These are phyloP conservation scores for Dolichallabes microphthalmus DNA, from an alignment of 2,113 vertebrate genomes.

Conservation along the genomic window DNA sequence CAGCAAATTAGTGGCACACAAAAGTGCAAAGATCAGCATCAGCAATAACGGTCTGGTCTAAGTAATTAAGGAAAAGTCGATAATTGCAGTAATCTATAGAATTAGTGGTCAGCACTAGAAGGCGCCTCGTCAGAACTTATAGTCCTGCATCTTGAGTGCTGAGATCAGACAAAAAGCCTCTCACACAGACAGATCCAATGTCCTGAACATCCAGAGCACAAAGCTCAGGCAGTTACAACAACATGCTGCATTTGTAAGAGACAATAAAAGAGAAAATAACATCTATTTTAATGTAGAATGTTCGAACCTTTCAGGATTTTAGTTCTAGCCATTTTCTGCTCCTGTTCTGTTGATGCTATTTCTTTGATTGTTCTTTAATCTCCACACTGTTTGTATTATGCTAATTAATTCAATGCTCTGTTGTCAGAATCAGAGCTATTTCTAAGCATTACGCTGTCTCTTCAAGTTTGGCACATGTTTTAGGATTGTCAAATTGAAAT, in stretches of 20 bases:
- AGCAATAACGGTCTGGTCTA: conserved; percentile 10
- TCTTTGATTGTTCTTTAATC: background rate
- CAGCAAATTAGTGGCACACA: conserved; percentile 5
- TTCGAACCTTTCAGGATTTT: background rate
- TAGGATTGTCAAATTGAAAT: conserved; percentile 5
- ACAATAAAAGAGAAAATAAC: background rate
- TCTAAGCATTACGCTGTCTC: background rate
- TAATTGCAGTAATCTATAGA: conserved; percentile 31
- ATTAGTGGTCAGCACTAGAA: conserved; percentile 28
- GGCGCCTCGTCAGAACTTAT: conserved; percentile 6
- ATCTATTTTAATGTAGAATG: background rate
- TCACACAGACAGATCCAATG: background rate
- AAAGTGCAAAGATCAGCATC: conserved; percentile 39
- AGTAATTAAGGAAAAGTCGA: conserved; percentile 28
- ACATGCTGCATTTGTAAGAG: background rate
- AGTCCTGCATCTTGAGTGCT: conserved; percentile 15
- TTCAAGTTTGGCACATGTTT: conserved; percentile 1
- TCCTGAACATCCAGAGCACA: conserved; percentile 5
- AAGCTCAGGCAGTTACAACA: background rate
- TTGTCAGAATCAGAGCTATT: conserved; percentile 2
- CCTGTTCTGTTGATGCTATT: background rate
- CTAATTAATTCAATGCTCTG: background rate
- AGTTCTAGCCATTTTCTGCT: background rate
- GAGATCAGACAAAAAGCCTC: conserved; percentile 10
- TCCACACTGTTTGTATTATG: background rate